These are phyloP conservation scores for Geotrupes spiniger DNA, from an alignment of 2,888 invertebrate genomes.

Conservation along the genomic window DNA sequence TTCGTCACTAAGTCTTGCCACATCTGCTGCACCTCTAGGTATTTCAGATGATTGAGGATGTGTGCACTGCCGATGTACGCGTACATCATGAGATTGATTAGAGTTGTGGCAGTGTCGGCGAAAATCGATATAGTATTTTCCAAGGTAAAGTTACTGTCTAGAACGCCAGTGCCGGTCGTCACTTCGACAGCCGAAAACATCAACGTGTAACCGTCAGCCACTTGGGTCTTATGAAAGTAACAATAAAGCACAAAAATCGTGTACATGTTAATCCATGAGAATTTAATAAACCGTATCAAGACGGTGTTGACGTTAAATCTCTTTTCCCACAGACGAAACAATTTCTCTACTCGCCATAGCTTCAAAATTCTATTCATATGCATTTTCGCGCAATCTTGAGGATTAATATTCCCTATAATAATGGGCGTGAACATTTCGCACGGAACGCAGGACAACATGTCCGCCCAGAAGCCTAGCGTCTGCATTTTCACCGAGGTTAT, in stretches of 20 bases:
- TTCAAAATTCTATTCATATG: constrained; percentile 25
- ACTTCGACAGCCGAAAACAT: constrained; percentile 12
- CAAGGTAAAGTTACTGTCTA: constrained; percentile 4
- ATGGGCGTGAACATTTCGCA: constrained; percentile 17
- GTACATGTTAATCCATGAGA: constrained; percentile 9
- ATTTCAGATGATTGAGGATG: constrained; percentile 8
- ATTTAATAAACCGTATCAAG: constrained; percentile 15
- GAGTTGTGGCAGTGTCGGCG: neutral
- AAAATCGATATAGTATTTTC: constrained; percentile 1
- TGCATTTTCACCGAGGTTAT: constrained; percentile 11
- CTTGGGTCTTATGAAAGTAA: neutral
- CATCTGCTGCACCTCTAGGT: constrained; percentile 11
- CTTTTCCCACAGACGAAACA: constrained; percentile 17
- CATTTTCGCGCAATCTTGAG: constrained; percentile 11
- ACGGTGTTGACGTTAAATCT: constrained; percentile 14
- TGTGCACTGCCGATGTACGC: constrained; percentile 14
- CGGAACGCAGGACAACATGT: constrained; percentile 16
- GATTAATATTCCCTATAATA: constrained; percentile 9
- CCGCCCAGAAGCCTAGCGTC: constrained; percentile 12
- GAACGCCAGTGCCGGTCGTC: constrained; percentile 6
- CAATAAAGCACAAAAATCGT: constrained; percentile 11
- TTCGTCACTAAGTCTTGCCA: constrained; percentile 6
- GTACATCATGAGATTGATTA: constrained; percentile 3
- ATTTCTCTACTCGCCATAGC: constrained; percentile 18
- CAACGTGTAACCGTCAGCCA: neutral